Percentiles rank a stretch among this genome's conserved stretches.
Conservation (phyloP, 2,797 vertebrate species). For the Sebastes iracundus region DNA sequence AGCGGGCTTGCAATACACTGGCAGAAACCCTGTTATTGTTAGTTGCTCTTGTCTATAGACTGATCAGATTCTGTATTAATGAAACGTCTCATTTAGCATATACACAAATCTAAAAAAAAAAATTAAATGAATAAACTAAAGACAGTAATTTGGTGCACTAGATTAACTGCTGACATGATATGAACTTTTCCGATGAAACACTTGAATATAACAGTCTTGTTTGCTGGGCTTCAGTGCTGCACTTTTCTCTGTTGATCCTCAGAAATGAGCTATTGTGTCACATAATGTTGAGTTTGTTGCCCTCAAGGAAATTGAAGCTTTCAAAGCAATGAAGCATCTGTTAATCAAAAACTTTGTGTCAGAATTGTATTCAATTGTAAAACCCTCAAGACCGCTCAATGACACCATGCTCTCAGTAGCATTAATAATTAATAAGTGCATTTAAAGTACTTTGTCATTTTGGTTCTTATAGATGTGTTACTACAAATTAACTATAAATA, state of each 20-base stretch:
- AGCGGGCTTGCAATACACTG: too few species aligned
- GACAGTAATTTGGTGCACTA: neutral
- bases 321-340: neutral
- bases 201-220: neutral
- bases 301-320: neutral
- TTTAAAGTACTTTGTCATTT: neutral
- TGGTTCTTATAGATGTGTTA: neutral
- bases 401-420: neutral
- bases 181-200: neutral
- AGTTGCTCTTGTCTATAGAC: neutral
- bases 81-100: neutral
- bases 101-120: neutral
- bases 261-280: neutral
- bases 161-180: neutral
- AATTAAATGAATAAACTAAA: neutral
- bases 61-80: neutral
- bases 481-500: constrained; percentile 2
- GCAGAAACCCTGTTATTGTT: neutral
- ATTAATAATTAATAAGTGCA: constrained; percentile 8
- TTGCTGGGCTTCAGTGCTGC: neutral
- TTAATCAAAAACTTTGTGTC: neutral
- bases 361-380: neutral
- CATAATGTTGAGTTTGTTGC: neutral
- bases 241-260: neutral
- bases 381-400: neutral